Conservation (phyloP, 2,113 vertebrate species). For the Ophthalmolycus amberensis region DNA sequence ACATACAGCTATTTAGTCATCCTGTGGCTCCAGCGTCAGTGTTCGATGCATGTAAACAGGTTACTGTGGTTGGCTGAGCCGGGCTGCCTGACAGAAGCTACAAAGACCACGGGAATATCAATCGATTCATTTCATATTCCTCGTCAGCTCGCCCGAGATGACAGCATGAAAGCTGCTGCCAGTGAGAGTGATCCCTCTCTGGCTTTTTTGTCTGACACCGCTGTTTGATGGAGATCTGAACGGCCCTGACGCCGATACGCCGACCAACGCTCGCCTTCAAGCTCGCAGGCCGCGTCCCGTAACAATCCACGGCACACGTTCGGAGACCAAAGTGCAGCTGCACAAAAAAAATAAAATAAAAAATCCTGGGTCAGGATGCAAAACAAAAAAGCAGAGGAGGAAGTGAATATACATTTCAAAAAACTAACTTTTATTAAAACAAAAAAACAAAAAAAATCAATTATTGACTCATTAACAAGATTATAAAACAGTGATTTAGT, state of each 20-base stretch:
- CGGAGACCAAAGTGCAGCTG: conserved; percentile 19
- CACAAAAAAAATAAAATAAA: background rate
- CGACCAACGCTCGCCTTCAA: conserved; percentile 12
- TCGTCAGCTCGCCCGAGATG: conserved; percentile 60
- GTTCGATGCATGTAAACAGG: conserved; percentile 71
- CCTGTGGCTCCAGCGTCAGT: conserved; percentile 67
- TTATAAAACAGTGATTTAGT: conserved; percentile 99
- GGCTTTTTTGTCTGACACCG: conserved; percentile 54
- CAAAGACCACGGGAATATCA: conserved; percentile 75
- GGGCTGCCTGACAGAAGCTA: conserved; percentile 66
- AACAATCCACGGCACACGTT: conserved; percentile 44
- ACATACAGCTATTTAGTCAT: conserved; percentile 77
- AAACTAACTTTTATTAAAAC: conserved; percentile 99
- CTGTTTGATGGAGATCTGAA: conserved; percentile 66
- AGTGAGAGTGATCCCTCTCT: conserved; percentile 59
- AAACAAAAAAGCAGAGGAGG: conserved; percentile 17
- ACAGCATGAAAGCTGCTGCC: conserved; percentile 71
- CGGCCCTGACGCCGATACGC: conserved; percentile 32
- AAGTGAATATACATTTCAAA: conserved; percentile 88
- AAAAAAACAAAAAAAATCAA: conserved; percentile 86
- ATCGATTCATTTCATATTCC: conserved; percentile 73
- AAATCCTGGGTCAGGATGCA: background rate
- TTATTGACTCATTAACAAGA: conserved; percentile 99
- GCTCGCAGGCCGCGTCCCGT: conserved; percentile 30
- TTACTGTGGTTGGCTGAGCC: conserved; percentile 69